Conservation (phyloP, 2,797 vertebrate genomes). For the Notoglanidium macrostoma region DNA sequence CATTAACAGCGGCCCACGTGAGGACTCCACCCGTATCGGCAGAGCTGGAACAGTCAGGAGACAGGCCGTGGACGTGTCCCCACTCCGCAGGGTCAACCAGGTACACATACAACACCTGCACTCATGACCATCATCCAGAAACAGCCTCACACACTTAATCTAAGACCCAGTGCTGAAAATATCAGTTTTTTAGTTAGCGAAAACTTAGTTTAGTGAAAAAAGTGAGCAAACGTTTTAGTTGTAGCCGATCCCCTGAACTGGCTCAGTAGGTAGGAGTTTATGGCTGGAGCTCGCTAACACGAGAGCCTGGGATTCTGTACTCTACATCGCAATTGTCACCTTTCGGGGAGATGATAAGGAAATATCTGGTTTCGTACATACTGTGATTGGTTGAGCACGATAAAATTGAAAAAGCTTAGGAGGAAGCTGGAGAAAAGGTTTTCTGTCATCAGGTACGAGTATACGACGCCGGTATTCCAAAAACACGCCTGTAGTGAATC, state of each 20-base stretch:
- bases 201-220: no score
- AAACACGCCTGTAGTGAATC: neutral
- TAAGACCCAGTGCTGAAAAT: neutral
- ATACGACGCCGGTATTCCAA: neutral
- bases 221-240: neutral
- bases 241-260: neutral
- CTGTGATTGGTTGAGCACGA: no score
- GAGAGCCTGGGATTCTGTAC: no score
- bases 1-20: slow-evolving; percentile 94
- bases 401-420: no score
- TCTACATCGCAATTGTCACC: no score
- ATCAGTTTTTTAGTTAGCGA: neutral
- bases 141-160: neutral
- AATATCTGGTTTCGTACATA: no score
- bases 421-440: no score
- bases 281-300: no score
- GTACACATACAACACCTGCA: slow-evolving; percentile 60
- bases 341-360: no score
- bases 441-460: neutral
- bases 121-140: neutral
- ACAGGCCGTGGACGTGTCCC: slow-evolving; percentile 93
- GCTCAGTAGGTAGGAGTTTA: no score
- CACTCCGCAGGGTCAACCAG: slow-evolving; percentile 92
- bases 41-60: slow-evolving; percentile 91
- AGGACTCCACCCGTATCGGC: slow-evolving; percentile 93